Conservation (phyloP, 1,140 invertebrate species). For the Drosophila novamexicana region DNA sequence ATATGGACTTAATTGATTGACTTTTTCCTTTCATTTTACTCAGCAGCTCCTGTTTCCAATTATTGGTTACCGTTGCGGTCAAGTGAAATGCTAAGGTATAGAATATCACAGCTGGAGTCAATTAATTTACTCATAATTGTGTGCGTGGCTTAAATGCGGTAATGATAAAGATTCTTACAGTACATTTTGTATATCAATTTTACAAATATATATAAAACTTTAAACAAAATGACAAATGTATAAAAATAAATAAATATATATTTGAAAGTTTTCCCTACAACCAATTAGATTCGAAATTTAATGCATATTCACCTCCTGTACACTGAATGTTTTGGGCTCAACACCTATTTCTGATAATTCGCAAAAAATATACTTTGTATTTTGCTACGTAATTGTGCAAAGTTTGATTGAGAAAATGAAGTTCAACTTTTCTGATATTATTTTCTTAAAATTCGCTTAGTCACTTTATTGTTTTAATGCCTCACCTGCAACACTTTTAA, state of each 20-base stretch:
- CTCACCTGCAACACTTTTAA: neutral
- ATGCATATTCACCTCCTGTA: too few species aligned
- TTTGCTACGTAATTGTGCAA: neutral
- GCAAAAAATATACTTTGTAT: neutral
- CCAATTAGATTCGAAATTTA: too few species aligned
- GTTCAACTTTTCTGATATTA: neutral
- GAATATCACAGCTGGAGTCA: neutral
- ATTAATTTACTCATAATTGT: neutral
- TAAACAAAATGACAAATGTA: too few species aligned
- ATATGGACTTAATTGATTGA: slow-evolving; percentile 13
- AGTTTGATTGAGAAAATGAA: neutral
- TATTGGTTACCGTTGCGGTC: neutral
- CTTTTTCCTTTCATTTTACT: neutral
- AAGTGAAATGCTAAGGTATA: neutral
- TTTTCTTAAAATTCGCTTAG: neutral
- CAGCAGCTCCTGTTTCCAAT: slow-evolving; percentile 4
- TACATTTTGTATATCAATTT: too few species aligned
- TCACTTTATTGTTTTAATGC: neutral
- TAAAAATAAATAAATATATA: too few species aligned
- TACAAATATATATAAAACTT: too few species aligned
- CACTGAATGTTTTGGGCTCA: too few species aligned
- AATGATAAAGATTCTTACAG: too few species aligned
- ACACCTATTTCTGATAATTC: too few species aligned
- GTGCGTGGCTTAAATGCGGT: neutral
- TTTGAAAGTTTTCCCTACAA: too few species aligned